Percentiles rank a stretch among this genome's conserved stretches.
Conservation (phyloP, 2,113 vertebrate species). For the Bagarius yarrelli region DNA sequence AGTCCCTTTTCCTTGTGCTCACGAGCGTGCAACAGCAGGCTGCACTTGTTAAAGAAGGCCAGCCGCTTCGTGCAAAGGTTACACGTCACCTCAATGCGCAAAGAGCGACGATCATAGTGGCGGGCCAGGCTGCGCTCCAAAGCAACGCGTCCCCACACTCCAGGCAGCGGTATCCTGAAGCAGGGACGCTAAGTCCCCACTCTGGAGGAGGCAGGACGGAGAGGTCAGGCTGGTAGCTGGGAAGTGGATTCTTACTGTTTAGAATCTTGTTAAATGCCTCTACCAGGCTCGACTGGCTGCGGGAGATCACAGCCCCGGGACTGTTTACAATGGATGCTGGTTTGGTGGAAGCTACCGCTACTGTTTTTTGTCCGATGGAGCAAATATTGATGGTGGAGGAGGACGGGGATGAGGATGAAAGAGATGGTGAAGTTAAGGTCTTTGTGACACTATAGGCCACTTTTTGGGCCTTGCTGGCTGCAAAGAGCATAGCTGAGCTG, state of each 20-base stretch:
- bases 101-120: constrained; percentile 91
- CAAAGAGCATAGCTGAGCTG: constrained; percentile 90
- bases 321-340: constrained; percentile 69
- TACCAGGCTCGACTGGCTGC: constrained; percentile 90
- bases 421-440: constrained; percentile 63
- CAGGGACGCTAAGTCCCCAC: constrained; percentile 79
- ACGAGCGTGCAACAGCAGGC: constrained; percentile 87
- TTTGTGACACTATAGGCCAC: constrained; percentile 63
- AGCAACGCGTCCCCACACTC: constrained; percentile 90
- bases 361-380: constrained; percentile 71
- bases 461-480: constrained; percentile 77
- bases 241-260: constrained; percentile 92
- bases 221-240: constrained; percentile 89
- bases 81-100: constrained; percentile 95
- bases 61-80: constrained; percentile 94
- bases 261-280: constrained; percentile 96
- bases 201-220: constrained; percentile 73
- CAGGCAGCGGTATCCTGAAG: constrained; percentile 84
- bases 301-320: constrained; percentile 83
- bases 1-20: constrained; percentile 96
- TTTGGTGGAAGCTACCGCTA: constrained; percentile 60
- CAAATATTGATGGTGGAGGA: constrained; percentile 51
- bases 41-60: constrained; percentile 98
- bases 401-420: constrained; percentile 58
- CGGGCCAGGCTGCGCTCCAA: constrained; percentile 88